These are phyloP conservation scores for Phrynosoma blainvillii DNA, from an alignment of 2,113 vertebrate species.

Conservation along the genomic window DNA sequence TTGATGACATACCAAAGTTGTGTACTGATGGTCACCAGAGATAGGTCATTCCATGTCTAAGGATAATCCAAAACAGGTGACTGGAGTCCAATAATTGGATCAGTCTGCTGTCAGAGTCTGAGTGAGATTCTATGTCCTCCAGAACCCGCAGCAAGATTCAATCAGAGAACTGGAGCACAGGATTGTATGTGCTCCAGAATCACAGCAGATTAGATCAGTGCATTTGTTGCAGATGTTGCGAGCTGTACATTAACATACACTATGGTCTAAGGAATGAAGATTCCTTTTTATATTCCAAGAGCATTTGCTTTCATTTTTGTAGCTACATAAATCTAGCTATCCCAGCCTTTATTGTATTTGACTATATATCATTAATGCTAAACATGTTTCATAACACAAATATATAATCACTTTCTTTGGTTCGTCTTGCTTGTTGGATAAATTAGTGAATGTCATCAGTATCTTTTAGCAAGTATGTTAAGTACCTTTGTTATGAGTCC, in stretches of 20 bases:
- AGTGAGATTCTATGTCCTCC: neutral
- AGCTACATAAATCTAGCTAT: neutral
- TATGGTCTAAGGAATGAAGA: neutral
- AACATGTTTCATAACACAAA: neutral
- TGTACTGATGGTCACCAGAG: neutral
- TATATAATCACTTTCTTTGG: neutral
- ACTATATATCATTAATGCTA: neutral
- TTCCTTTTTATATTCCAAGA: neutral
- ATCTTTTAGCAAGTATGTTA: neutral
- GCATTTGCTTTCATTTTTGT: neutral
- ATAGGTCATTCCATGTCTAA: neutral
- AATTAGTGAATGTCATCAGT: neutral
- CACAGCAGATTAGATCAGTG: neutral
- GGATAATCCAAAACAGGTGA: neutral
- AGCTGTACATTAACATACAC: neutral
- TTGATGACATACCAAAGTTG: neutral
- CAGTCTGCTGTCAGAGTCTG: neutral
- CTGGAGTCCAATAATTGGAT: neutral
- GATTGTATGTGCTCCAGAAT: neutral
- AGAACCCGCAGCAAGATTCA: slow-evolving; percentile 1
- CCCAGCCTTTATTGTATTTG: neutral
- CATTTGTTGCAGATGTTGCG: neutral
- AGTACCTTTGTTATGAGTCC: neutral
- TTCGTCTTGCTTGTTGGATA: neutral
- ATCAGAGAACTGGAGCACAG: neutral